Conservation (phyloP, 2,888 invertebrate species). For the Brachynemurus nebulosus region DNA sequence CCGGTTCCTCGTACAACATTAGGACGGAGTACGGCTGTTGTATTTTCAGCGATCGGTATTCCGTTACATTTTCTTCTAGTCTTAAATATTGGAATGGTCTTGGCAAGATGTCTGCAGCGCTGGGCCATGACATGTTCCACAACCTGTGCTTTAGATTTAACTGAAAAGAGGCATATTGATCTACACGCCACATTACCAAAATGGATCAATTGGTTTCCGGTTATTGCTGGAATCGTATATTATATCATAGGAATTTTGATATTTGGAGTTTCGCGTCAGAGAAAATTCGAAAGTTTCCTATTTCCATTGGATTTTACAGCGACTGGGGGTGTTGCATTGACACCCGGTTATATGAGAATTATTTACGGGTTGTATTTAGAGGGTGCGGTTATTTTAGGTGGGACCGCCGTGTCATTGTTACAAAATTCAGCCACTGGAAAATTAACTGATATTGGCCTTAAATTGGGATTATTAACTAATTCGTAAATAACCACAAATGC, state of each 20-base stretch:
- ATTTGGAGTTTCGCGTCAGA: slow-evolving; percentile 43
- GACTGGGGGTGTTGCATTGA: slow-evolving; percentile 48
- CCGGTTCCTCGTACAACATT: slow-evolving; percentile 51
- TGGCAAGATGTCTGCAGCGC: slow-evolving; percentile 35
- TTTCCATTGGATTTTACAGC: slow-evolving; percentile 60
- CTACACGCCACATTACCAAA: slow-evolving; percentile 15
- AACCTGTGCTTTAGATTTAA: slow-evolving; percentile 1
- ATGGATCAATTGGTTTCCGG: slow-evolving; percentile 32
- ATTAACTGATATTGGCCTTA: slow-evolving; percentile 38
- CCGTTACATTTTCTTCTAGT: slow-evolving; percentile 50
- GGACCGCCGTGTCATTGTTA: slow-evolving; percentile 42
- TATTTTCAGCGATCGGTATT: slow-evolving; percentile 51
- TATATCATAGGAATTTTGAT: slow-evolving; percentile 42
- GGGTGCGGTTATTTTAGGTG: slow-evolving; percentile 47
- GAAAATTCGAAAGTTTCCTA: slow-evolving; percentile 40
- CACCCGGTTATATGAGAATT: slow-evolving; percentile 41
- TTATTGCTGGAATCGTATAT: slow-evolving; percentile 35
- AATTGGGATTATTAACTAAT: slow-evolving; percentile 38
- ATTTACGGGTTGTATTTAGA: slow-evolving; percentile 54
- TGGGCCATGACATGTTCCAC: slow-evolving; percentile 27
- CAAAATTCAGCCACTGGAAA: slow-evolving; percentile 43
- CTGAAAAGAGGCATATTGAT: not conserved
- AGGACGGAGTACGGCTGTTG: slow-evolving; percentile 44
- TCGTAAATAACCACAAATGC: slow-evolving; percentile 26
- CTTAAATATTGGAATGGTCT: slow-evolving; percentile 37